Conservation (phyloP, 2,113 vertebrate species). For the Scalopus aquaticus region DNA sequence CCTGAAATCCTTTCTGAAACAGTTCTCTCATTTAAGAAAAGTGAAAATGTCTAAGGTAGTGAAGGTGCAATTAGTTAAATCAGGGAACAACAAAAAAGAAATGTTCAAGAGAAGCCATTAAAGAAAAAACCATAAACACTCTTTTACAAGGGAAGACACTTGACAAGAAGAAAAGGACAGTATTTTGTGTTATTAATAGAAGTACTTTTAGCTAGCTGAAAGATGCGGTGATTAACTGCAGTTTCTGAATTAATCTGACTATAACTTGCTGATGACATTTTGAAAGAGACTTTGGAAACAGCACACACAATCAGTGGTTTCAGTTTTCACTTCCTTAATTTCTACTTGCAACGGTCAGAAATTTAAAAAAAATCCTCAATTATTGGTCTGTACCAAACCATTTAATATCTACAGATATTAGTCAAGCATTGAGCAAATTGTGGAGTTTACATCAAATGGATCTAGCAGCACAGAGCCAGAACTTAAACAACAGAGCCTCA, state of each 20-base stretch:
- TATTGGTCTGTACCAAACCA: not conserved
- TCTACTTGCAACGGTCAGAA: not conserved
- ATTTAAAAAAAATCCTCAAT: not conserved
- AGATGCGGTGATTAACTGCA: not conserved
- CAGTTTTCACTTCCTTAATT: not conserved
- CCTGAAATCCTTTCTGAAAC: not conserved
- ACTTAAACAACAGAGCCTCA: not conserved
- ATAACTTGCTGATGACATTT: not conserved
- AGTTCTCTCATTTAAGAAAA: not conserved
- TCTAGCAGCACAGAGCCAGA: not conserved
- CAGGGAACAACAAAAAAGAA: not conserved
- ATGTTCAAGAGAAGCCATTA: not conserved
- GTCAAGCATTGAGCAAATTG: not conserved
- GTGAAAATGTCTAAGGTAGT: not conserved
- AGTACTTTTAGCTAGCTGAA: not conserved
- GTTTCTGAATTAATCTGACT: not conserved
- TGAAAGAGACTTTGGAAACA: not conserved
- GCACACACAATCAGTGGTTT: not conserved
- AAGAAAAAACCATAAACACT: not conserved
- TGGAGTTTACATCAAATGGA: not conserved
- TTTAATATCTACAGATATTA: not conserved
- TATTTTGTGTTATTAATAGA: slow-evolving; percentile 36
- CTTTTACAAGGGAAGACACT: not conserved
- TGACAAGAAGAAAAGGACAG: not conserved
- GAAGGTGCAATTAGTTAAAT: slow-evolving; percentile 15